Conservation (phyloP, 2,888 invertebrate genomes). For the Tachina lurida region DNA sequence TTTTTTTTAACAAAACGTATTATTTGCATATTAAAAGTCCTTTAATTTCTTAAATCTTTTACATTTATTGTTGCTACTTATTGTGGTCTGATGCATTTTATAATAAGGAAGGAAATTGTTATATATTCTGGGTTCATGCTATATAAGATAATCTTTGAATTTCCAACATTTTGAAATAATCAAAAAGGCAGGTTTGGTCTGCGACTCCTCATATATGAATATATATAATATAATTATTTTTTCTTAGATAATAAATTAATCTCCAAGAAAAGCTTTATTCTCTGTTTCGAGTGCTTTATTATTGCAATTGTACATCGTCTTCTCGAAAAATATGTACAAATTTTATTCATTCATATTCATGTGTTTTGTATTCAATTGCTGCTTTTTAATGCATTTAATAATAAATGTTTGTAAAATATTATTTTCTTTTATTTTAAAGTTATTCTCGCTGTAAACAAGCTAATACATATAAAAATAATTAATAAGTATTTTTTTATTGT, state of each 20-base stretch:
- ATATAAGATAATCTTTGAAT: no score
- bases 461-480: not conserved
- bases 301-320: slow-evolving; percentile 21
- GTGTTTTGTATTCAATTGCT: slow-evolving; percentile 36
- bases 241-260: not conserved
- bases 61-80: no score
- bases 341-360: slow-evolving; percentile 31
- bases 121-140: no score
- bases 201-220: no score
- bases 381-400: slow-evolving; percentile 52
- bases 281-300: not conserved
- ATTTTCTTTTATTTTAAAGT: not conserved
- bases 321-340: not conserved
- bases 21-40: no score
- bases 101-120: no score
- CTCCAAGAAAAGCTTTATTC: not conserved
- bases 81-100: no score
- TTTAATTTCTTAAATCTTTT: no score
- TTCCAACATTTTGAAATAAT: no score
- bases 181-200: no score
- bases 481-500: not conserved
- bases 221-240: no score
- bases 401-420: slow-evolving; percentile 19
- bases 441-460: not conserved
- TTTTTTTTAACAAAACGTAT: no score